Evolutionary conservation across 2,888 invertebrate genomes (phyloP), one percentile per base, ranked within the genome.

Genomic region (Pemphredon lugubris): DNA sequence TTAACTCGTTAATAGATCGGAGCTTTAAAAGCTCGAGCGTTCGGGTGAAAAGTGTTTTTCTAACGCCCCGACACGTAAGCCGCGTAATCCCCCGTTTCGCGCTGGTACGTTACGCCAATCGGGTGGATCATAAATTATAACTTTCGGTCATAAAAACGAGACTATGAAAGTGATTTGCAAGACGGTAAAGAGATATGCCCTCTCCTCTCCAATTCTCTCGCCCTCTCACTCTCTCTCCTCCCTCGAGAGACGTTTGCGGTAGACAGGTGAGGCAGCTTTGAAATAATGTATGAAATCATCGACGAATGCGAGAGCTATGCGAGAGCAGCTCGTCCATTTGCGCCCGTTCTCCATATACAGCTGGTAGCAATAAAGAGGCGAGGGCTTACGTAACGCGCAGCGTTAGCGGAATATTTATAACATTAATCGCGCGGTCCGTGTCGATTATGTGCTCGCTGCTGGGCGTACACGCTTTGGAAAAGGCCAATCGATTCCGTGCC

Each of bases 161-260:
- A 77, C 79, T 84, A 84, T 84, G 82, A 84, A 84, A 85, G 82
- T 85, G 85, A 85, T 83, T 85, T 82, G 82, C 80, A 76, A 74
- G 66, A 71, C 66, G 68, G 60, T 45, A 58, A 57, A 80, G 63
- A 73, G 58, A 44, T 44, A 63, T 58, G 18, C 20, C 57, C 44
- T 23, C 53, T 40, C 54, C 32, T 13, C 42, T 26, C 9, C 39
- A n/a, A n/a, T n/a, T n/a, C n/a, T n/a, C n/a, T n/a, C n/a, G n/a
- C n/a, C n/a, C n/a, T n/a, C n/a, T n/a, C n/a, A n/a, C n/a, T n/a
- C 42, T 39, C 18, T 18, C 44, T 40, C 42, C 26, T 23, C 40
- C 0, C 18, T 40, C 30, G 13, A n/a, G n/a, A n/a, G n/a, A 1
- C 54, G 30, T 14, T 34, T 60, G n/a, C 14, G 9, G 4, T 11